Conservation (phyloP, 2,888 invertebrate species). For the Scrobipalpa costella region DNA sequence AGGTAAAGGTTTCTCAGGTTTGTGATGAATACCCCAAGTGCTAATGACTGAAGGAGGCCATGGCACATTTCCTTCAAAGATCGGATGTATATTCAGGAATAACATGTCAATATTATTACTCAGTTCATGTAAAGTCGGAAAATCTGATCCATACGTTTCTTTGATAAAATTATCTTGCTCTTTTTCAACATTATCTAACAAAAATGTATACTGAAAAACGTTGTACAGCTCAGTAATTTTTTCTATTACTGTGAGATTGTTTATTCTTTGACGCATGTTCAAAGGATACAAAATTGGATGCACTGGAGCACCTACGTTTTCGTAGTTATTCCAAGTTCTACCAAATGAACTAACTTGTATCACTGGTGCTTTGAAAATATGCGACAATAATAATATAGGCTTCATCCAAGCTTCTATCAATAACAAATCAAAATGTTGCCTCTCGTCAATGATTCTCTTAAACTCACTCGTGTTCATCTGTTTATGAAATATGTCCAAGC, state of each 20-base stretch:
- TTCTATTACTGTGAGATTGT: constrained; percentile 46
- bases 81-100: no score
- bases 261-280: constrained; percentile 35
- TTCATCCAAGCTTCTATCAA: constrained; percentile 45
- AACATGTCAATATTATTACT: constrained; percentile 35
- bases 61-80: no score
- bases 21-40: constrained; percentile 64
- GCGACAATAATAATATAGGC: constrained; percentile 37
- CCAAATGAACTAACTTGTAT: constrained; percentile 53
- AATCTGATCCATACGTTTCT: constrained; percentile 41
- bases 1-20: constrained; percentile 41
- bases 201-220: constrained; percentile 28
- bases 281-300: constrained; percentile 51
- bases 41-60: constrained; percentile 60
- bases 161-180: constrained; percentile 34
- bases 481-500: neutral
- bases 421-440: no score
- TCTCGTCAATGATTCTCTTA: neutral
- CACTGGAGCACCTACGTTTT: constrained; percentile 43
- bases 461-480: neutral
- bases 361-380: constrained; percentile 48
- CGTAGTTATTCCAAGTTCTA: constrained; percentile 33
- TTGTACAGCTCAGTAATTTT: constrained; percentile 41
- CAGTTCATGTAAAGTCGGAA: constrained; percentile 40
- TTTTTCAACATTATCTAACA: neutral